These are phyloP conservation scores for Rhinogobius similis DNA, from an alignment of 2,113 vertebrate genomes.

Conservation along the genomic window DNA sequence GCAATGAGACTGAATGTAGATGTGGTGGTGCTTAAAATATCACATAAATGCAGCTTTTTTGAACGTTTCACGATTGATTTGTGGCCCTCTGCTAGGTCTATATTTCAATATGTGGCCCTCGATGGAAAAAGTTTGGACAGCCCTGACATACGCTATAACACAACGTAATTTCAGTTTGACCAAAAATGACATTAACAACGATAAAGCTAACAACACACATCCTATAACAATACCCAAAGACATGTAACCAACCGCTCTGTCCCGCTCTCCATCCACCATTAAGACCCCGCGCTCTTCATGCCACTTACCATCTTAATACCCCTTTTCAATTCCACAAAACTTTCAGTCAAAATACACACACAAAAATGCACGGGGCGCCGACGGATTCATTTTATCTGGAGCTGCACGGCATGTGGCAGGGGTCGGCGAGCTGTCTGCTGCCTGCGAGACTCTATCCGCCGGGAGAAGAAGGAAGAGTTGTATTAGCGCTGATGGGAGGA, in stretches of 20 bases:
- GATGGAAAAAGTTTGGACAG: too few relatives aligned
- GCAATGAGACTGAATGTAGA: too few relatives aligned
- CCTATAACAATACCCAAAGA: constrained; percentile 20
- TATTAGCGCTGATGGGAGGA: constrained; percentile 37
- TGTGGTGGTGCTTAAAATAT: too few relatives aligned
- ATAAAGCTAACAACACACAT: not conserved
- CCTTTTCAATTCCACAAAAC: constrained; percentile 39
- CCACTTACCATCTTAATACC: constrained; percentile 47
- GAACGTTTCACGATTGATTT: too few relatives aligned
- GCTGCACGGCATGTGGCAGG: constrained; percentile 54
- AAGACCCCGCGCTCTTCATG: constrained; percentile 24
- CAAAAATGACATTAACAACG: not conserved
- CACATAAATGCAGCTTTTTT: too few relatives aligned
- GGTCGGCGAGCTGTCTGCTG: constrained; percentile 55
- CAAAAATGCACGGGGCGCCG: constrained; percentile 18
- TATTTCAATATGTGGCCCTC: too few relatives aligned
- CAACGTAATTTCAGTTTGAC: not conserved
- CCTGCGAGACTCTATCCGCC: constrained; percentile 42
- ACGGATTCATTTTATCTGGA: constrained; percentile 59
- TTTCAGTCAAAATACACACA: constrained; percentile 49
- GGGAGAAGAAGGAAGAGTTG: constrained; percentile 28
- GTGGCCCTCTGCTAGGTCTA: too few relatives aligned
- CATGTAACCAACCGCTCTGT: constrained; percentile 1
- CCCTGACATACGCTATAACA: too few relatives aligned
- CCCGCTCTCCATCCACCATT: not conserved